Evolutionary conservation across 2,113 vertebrate genomes (phyloP).

Genomic region (Rhea pennata): DNA sequence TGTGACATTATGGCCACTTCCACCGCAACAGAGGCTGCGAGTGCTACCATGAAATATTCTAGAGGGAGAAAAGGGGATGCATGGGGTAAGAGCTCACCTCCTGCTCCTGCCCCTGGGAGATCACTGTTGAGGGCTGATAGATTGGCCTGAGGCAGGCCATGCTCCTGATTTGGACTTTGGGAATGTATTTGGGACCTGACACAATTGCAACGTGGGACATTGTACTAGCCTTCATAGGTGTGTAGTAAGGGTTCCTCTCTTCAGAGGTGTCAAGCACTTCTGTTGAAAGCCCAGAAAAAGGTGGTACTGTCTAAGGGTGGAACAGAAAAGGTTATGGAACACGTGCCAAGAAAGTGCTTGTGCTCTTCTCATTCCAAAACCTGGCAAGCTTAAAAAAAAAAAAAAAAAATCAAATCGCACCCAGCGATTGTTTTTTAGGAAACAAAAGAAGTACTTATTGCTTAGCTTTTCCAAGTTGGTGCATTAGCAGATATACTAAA

Average conservation of each 20-base stretch:
- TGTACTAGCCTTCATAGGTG: background rate
- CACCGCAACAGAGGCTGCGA: rapidly evolving
- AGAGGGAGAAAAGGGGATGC: background rate
- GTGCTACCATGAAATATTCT: rapidly evolving
- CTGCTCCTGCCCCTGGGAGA: background rate
- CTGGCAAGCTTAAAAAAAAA: background rate
- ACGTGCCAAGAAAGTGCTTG: slow-evolving; percentile 53
- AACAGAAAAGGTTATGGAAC: slow-evolving; percentile 46
- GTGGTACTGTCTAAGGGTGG: slow-evolving; percentile 28
- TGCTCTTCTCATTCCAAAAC: slow-evolving; percentile 1
- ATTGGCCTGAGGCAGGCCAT: background rate
- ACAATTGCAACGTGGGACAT: background rate
- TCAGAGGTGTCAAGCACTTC: slow-evolving; percentile 25
- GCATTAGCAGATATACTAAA: background rate
- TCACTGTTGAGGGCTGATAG: rapidly evolving
- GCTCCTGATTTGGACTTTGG: background rate
- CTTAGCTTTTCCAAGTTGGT: slow-evolving; percentile 31
- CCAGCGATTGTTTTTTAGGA: slow-evolving; percentile 45
- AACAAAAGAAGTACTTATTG: slow-evolving; percentile 52
- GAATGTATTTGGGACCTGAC: background rate
- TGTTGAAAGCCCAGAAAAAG: slow-evolving; percentile 32
- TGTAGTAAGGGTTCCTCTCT: background rate
- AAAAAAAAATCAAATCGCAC: background rate
- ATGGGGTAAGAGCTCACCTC: background rate
- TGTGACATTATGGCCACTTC: background rate